Conservation (phyloP, 2,797 vertebrate species). For the Menidia menidia region DNA sequence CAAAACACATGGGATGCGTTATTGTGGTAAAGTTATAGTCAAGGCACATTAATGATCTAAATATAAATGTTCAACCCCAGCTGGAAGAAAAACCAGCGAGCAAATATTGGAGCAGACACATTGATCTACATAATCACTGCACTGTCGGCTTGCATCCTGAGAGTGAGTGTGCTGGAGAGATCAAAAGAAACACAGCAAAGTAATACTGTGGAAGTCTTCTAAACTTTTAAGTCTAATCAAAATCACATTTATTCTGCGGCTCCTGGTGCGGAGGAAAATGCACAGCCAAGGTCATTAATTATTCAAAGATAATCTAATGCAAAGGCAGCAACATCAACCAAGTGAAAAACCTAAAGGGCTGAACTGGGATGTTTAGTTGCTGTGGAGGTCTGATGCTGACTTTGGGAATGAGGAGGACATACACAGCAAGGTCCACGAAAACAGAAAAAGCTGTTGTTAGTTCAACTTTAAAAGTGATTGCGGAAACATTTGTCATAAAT, state of each 20-base stretch:
- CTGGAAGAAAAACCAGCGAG: slow-evolving; percentile 41
- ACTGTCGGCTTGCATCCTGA: slow-evolving; percentile 25
- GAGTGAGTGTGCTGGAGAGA: slow-evolving; percentile 13
- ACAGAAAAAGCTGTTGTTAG: too few relatives aligned
- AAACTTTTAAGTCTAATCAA: slow-evolving; percentile 16
- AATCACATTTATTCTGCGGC: background rate
- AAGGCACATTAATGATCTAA: slow-evolving; percentile 43
- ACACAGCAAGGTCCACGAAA: too few relatives aligned
- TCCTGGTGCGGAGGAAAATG: slow-evolving; percentile 15
- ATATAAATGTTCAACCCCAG: slow-evolving; percentile 22
- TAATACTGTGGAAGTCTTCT: slow-evolving; percentile 42
- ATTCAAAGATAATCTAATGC: slow-evolving; percentile 10
- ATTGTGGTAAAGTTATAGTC: slow-evolving; percentile 32
- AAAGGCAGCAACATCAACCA: background rate
- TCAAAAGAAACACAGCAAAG: slow-evolving; percentile 13
- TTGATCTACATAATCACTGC: slow-evolving; percentile 55
- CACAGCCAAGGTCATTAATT: slow-evolving; percentile 20
- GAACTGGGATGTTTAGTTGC: background rate
- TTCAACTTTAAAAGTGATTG: too few relatives aligned
- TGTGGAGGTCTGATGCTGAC: background rate
- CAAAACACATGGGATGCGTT: slow-evolving; percentile 49
- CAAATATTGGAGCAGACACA: slow-evolving; percentile 48
- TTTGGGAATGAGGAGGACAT: too few relatives aligned
- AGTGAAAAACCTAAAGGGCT: background rate
- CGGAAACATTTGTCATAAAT: too few relatives aligned